Percentiles rank a stretch among this genome's conserved stretches.
phyloP scores from a whole-genome alignment of 2,113 vertebrate genomes.

The Plotosus lineatus region DNA sequence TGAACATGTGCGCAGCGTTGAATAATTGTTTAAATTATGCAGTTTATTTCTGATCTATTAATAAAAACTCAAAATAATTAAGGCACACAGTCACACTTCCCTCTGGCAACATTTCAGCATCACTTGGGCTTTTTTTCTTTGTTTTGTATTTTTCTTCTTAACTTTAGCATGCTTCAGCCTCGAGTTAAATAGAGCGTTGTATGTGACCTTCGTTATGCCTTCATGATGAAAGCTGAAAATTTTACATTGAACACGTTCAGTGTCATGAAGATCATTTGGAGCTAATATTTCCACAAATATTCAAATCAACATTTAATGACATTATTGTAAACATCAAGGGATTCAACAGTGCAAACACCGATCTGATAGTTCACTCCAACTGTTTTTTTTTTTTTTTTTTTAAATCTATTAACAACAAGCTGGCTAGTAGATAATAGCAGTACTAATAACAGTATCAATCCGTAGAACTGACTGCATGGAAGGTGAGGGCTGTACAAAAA shows the following conservation, averaged over 20 bases:
- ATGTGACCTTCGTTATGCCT: neutral
- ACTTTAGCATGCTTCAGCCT: too few species aligned
- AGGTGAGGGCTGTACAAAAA: too few species aligned
- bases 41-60: slow-evolving; percentile 65
- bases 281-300: neutral
- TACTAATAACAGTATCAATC: too few species aligned
- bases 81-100: slow-evolving; percentile 28
- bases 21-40: slow-evolving; percentile 60
- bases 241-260: neutral
- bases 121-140: slow-evolving; percentile 10
- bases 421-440: too few species aligned
- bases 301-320: too few species aligned
- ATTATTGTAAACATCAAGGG: too few species aligned
- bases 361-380: too few species aligned
- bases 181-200: neutral
- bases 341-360: too few species aligned
- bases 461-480: too few species aligned
- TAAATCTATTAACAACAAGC: too few species aligned
- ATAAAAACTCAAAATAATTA: slow-evolving; percentile 55
- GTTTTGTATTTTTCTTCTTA: too few species aligned
- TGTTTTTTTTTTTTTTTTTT: too few species aligned
- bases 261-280: neutral
- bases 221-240: neutral
- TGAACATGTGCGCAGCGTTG: slow-evolving; percentile 60
- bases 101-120: neutral